These are phyloP conservation scores for Labroides dimidiatus DNA, from an alignment of 2,797 vertebrate genomes.

Conservation along the genomic window DNA sequence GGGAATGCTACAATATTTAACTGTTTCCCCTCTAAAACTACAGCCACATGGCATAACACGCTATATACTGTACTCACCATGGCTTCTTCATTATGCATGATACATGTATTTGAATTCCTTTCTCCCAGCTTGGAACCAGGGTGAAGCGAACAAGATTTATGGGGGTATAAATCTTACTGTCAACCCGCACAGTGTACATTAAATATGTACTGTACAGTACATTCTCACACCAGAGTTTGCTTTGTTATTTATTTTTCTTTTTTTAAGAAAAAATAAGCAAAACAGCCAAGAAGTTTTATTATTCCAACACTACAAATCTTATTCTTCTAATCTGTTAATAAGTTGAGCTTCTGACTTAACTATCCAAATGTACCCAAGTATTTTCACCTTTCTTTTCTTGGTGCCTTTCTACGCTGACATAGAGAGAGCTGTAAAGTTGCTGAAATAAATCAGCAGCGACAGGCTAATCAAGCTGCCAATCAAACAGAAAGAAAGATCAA, in stretches of 20 bases:
- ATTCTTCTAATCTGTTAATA: neutral
- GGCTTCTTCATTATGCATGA: conserved; percentile 14
- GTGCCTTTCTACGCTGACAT: neutral
- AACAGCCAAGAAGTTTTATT: conserved; percentile 3
- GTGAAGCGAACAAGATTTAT: conserved; percentile 12
- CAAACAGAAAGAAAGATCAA: conserved; percentile 21
- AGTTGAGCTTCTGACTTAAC: conserved; percentile 5
- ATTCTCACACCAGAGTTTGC: neutral
- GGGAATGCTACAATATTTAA: neutral
- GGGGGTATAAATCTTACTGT: conserved; percentile 7
- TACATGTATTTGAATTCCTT: conserved; percentile 7
- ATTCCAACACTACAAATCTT: neutral
- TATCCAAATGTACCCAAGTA: neutral
- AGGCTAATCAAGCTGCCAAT: conserved; percentile 23
- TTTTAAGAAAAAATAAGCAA: neutral
- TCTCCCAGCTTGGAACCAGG: conserved; percentile 5
- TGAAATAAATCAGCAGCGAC: conserved; percentile 10
- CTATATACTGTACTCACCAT: neutral
- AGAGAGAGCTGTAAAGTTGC: neutral
- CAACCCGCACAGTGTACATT: neutral
- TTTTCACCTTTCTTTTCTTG: neutral
- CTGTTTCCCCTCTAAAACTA: neutral
- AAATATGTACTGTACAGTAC: neutral
- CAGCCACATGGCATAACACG: neutral
- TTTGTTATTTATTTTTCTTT: too few relatives aligned